These are phyloP conservation scores for Lates calcarifer DNA, from an alignment of 2,113 vertebrate genomes.

Conservation along the genomic window DNA sequence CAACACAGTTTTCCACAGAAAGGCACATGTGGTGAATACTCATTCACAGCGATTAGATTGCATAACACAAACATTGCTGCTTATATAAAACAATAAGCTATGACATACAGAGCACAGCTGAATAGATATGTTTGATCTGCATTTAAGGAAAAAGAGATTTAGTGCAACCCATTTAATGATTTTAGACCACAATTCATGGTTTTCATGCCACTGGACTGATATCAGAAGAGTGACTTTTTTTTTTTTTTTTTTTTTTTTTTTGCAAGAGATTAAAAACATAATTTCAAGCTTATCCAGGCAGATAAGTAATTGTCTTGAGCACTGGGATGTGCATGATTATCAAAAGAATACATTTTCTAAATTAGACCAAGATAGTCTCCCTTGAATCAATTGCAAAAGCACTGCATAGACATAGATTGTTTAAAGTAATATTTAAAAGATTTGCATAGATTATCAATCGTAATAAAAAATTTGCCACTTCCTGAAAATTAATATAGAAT, in stretches of 20 bases:
- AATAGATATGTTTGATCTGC: conserved; percentile 49
- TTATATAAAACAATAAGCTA: conserved; percentile 35
- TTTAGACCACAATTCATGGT: conserved; percentile 59
- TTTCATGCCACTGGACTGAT: conserved; percentile 65
- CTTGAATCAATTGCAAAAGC: conserved; percentile 74
- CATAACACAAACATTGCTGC: conserved; percentile 46
- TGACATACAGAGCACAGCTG: conserved; percentile 15
- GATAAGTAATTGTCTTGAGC: conserved; percentile 81
- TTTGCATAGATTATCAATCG: conserved; percentile 84
- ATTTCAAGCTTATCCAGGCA: conserved; percentile 81
- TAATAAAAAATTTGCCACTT: conserved; percentile 77
- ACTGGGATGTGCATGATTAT: conserved; percentile 79
- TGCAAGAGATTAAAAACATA: conserved; percentile 77
- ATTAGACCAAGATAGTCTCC: conserved; percentile 75
- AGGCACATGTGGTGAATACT: conserved; percentile 75
- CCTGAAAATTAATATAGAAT: conserved; percentile 79
- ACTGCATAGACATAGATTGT: conserved; percentile 76
- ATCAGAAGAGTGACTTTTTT: conserved; percentile 55
- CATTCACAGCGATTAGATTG: conserved; percentile 49
- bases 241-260: conserved; percentile 38
- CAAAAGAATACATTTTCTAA: conserved; percentile 83
- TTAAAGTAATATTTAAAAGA: conserved; percentile 79
- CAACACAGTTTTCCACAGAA: conserved; percentile 67
- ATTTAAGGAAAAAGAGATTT: conserved; percentile 49
- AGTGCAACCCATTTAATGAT: conserved; percentile 66